These are phyloP conservation scores for Tupiocoris notatus DNA, from an alignment of 2,888 invertebrate genomes.

Conservation along the genomic window DNA sequence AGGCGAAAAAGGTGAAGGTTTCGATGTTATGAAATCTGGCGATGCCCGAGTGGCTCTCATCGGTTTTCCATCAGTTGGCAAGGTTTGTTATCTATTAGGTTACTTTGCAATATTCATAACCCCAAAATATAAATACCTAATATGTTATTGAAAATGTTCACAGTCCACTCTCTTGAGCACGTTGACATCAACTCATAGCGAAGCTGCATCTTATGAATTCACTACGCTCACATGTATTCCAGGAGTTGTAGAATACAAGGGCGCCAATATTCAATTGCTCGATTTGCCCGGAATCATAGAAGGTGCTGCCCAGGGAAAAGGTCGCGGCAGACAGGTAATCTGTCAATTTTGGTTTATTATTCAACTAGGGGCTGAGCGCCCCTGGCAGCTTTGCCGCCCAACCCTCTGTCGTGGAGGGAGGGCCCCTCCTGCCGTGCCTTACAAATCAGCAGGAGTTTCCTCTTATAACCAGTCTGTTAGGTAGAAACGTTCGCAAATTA, in stretches of 20 bases:
- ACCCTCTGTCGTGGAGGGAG: too few species aligned
- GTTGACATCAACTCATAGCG: slow-evolving; percentile 92
- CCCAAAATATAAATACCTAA: background rate
- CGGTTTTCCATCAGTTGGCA: slow-evolving; percentile 98
- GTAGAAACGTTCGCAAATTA: too few species aligned
- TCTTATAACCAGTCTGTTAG: too few species aligned
- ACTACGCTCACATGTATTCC: slow-evolving; percentile 99
- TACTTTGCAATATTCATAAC: slow-evolving; percentile 5
- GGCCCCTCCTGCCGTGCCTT: too few species aligned
- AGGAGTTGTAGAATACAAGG: slow-evolving; percentile 97
- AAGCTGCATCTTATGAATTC: slow-evolving; percentile 97
- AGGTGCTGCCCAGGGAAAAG: slow-evolving; percentile 94
- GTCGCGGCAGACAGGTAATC: slow-evolving; percentile 76
- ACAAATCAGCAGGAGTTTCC: too few species aligned
- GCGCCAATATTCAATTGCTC: slow-evolving; percentile 95
- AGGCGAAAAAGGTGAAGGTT: slow-evolving; percentile 90
- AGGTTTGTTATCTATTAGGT: slow-evolving; percentile 61
- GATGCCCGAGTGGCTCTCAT: slow-evolving; percentile 97
- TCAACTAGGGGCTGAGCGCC: too few species aligned
- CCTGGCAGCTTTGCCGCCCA: too few species aligned
- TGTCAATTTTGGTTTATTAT: background rate
- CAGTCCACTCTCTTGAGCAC: slow-evolving; percentile 93
- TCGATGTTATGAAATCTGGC: slow-evolving; percentile 98
- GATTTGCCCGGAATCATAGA: slow-evolving; percentile 99
- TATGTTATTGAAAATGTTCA: too few species aligned